Evolutionary conservation across 2,888 invertebrate species (phyloP).

Genomic region (Agrenia bidenticulata): DNA sequence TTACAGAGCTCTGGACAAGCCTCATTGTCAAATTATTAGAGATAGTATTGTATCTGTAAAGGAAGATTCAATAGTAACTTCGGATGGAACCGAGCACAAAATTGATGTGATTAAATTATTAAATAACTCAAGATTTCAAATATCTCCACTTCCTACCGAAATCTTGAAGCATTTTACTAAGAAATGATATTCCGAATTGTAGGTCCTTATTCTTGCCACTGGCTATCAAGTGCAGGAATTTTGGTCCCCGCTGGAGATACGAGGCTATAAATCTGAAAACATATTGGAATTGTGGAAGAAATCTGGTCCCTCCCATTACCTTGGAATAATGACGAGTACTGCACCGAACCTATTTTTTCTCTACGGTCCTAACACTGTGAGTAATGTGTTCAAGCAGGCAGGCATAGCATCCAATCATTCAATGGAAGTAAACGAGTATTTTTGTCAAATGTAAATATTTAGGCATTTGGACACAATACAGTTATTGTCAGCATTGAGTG

Average conservation of each 20-base stretch:
- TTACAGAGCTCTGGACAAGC: slow-evolving; percentile 11
- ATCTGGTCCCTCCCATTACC: slow-evolving; percentile 7
- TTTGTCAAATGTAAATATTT: not conserved
- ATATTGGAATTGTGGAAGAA: slow-evolving; percentile 11
- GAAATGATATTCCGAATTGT: not conserved
- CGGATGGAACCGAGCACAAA: slow-evolving; percentile 7
- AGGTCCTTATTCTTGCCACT: slow-evolving; percentile 27
- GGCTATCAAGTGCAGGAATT: slow-evolving; percentile 24
- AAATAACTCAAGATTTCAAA: not conserved
- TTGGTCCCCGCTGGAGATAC: slow-evolving; percentile 22
- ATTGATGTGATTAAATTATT: slow-evolving; percentile 14
- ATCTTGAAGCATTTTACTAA: not conserved
- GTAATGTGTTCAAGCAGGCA: not conserved
- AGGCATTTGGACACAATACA: slow-evolving; percentile 13
- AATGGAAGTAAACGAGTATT: not conserved
- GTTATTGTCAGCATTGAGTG: slow-evolving; percentile 20
- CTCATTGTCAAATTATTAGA: slow-evolving; percentile 9
- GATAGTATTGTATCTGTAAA: slow-evolving; percentile 10
- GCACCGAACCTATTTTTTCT: slow-evolving; percentile 18
- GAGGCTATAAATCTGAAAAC: slow-evolving; percentile 6
- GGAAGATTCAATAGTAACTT: slow-evolving; percentile 7
- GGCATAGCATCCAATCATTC: not conserved
- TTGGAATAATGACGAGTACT: slow-evolving; percentile 15
- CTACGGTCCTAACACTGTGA: slow-evolving; percentile 22
- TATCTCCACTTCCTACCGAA: no score